Evolutionary conservation across 1,140 invertebrate species (phyloP), one percentile per base, ranked within the genome.

Genomic region (Heliothis virescens): DNA sequence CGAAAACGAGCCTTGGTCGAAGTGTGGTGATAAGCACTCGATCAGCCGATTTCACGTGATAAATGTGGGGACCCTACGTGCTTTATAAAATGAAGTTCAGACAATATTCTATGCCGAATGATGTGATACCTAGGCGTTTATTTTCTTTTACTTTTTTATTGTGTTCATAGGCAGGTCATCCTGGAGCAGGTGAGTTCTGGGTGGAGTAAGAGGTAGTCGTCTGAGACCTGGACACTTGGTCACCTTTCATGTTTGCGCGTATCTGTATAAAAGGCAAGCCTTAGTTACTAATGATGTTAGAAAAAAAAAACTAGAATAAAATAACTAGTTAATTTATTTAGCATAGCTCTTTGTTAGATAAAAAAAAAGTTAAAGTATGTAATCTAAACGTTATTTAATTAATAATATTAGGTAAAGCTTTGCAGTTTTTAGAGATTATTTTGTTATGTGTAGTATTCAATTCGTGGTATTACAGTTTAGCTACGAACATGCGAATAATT

Each of bases 221-320:
- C 15, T 89, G 87, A 11, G 85, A 90, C 48, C 90, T 86, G 0
- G 89, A 87, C 69, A 91, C 83, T 0, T 87, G 82, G 0, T 86
- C 82, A 15, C 87, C 90, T 12, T 83, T 81, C 9, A 87, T 16
- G n/a, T n/a, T 65, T 90, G 89, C 59, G 80, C 86, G 83, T 89
- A 92, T 86, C 91, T 92, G 85, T 4, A 73, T 41, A 83, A 3
- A 82, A 72, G n/a, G 59, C 52, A 21, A 55, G 21, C 41, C 7
- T 75, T 76, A 76, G 18, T 29, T 41, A 41, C 18, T 50, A 59
- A 18, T n/a, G 50, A 0, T 13, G n/a, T 2, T 18, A 63, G 16
- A n/a, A n/a, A n/a, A 2, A 48, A 21, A 13, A 48, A 21, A 11
- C 15, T 16, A 59, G n/a, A 26, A 12, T 21, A 59, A 5, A 12